phyloP scores from a whole-genome alignment of 1,140 invertebrate genomes.

The Bombyx mori region DNA sequence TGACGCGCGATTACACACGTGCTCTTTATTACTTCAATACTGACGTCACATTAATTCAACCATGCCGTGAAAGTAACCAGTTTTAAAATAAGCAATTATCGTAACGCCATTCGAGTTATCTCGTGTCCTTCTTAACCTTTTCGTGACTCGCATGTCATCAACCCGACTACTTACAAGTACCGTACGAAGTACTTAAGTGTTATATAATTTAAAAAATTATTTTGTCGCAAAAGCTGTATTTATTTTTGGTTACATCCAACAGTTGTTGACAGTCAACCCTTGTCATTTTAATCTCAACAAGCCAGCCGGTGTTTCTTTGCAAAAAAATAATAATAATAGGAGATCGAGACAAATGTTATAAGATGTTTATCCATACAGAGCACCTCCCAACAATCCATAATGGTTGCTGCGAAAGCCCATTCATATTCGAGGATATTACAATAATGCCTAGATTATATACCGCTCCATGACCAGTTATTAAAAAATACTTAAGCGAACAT shows the following conservation, averaged over 20 bases:
- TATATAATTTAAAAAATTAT: constrained; percentile 18
- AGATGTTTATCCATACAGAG: constrained; percentile 21
- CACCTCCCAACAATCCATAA: constrained; percentile 10
- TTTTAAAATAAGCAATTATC: constrained; percentile 14
- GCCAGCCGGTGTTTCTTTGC: no score
- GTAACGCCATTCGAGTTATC: constrained; percentile 5
- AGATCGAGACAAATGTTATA: constrained; percentile 19
- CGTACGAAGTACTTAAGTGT: constrained; percentile 14
- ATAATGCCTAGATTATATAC: constrained; percentile 51
- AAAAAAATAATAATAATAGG: no score
- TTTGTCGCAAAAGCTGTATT: constrained; percentile 15
- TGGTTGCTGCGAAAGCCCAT: constrained; percentile 4
- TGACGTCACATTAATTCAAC: constrained; percentile 33
- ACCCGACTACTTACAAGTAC: constrained; percentile 18
- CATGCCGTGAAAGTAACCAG: constrained; percentile 40
- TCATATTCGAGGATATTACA: constrained; percentile 44
- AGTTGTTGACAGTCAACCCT: no score
- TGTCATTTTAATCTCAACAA: no score
- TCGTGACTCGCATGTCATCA: constrained; percentile 40
- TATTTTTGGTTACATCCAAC: not conserved
- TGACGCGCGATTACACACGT: constrained; percentile 14
- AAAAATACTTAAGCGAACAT: constrained; percentile 38
- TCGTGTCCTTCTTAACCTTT: constrained; percentile 47
- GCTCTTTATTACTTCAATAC: constrained; percentile 17
- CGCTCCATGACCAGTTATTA: constrained; percentile 47